Evolutionary conservation across 2,113 vertebrate species (phyloP).

Genomic region (Malurus cyaneus): DNA sequence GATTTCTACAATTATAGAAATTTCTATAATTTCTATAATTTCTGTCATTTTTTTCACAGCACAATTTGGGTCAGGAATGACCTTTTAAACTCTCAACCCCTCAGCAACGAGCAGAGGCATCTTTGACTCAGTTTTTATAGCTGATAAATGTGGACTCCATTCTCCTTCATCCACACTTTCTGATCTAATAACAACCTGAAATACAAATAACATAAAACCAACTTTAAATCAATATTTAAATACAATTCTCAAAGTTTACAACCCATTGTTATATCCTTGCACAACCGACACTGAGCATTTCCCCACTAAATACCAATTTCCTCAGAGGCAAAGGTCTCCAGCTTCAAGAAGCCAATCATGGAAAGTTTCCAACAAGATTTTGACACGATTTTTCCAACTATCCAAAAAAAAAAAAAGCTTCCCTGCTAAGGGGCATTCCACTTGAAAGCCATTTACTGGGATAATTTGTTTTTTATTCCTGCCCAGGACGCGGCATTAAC

Average conservation of each 20-base stretch:
- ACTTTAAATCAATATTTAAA: background rate
- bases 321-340: background rate
- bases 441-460: background rate
- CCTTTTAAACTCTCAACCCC: background rate
- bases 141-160: background rate
- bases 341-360: background rate
- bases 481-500: background rate
- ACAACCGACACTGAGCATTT: background rate
- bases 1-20: background rate
- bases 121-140: background rate
- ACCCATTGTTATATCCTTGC: background rate
- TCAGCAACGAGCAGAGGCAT: background rate
- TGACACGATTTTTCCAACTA: background rate
- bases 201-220: too few species aligned
- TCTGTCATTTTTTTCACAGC: background rate
- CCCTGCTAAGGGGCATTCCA: constrained; percentile 11
- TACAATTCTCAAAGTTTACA: background rate
- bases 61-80: background rate
- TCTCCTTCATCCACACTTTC: background rate
- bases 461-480: constrained; percentile 9
- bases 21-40: too few species aligned
- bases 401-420: background rate
- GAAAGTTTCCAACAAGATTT: background rate
- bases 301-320: background rate
- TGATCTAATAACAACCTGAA: background rate